Base-by-base conservation (phyloP, 1,140 invertebrate species). In the Leptinotarsa lineolata region DNA sequence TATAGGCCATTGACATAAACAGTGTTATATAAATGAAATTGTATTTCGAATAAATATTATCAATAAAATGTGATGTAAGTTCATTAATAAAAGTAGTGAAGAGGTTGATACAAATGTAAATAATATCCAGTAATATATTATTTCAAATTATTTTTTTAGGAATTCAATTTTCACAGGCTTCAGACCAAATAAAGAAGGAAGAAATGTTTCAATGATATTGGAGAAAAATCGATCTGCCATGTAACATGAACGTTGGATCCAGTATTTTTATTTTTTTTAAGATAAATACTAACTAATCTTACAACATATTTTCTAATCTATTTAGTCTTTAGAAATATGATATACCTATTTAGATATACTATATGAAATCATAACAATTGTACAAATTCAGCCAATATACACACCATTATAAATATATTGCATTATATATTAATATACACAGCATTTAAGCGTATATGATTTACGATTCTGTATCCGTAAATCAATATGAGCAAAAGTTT, bases 291-390 rank as follows among this genome's bases (percentile, higher is more conserved):
- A 54, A 13, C n/a, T 54, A 16, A 54, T 54, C 16, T 54, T 74
- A 74, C 78, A 80, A 80, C 79, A 77, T 73, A 79, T 79, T 80
- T 75, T 73, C 78, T 79, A 80, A 72, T 48, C 74, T 73, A 78
- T 58, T 44, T 75, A 74, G 70, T 54, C 22, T 13, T 65, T 72
- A 63, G 71, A 76, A 78, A 72, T 76, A 76, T 48, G 76, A 76
- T 76, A 73, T 70, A 72, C 70, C 72, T 80, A 78, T 79, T 80
- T 58, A 54, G 79, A 83, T 83, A 83, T 83, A 81, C 82, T 83
- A 83, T 83, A 83, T 83, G 81, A 83, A 83, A 83, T 82, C 75
- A 83, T 83, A 83, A 83, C 82, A 83, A 81, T 82, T 83, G 82
- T 83, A 83, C 82, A 82, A 76, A 79, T 81, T 81, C 80, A 82